These are phyloP conservation scores for Nysson spinosus DNA, from an alignment of 2,888 invertebrate species.

Conservation along the genomic window DNA sequence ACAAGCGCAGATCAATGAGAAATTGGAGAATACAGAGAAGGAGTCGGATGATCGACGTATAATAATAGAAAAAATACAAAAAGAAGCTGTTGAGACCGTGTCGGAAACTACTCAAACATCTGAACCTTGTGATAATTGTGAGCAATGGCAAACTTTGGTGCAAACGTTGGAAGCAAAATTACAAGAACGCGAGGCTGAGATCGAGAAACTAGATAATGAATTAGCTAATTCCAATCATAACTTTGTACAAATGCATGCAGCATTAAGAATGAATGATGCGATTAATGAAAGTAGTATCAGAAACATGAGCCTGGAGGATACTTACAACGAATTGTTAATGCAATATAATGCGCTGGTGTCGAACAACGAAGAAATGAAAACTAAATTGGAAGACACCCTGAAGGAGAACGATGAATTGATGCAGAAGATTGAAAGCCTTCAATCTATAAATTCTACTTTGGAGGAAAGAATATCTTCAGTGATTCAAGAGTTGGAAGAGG, in stretches of 20 bases:
- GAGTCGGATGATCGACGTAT: slow-evolving; percentile 67
- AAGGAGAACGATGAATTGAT: slow-evolving; percentile 79
- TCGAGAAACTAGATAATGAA: slow-evolving; percentile 85
- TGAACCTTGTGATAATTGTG: slow-evolving; percentile 63
- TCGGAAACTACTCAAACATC: slow-evolving; percentile 21
- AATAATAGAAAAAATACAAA: slow-evolving; percentile 61
- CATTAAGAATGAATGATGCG: slow-evolving; percentile 81
- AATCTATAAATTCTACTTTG: slow-evolving; percentile 77
- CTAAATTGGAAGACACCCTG: slow-evolving; percentile 80
- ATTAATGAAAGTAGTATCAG: slow-evolving; percentile 76
- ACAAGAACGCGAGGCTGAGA: slow-evolving; percentile 86
- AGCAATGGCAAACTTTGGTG: slow-evolving; percentile 66
- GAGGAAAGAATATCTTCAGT: slow-evolving; percentile 73
- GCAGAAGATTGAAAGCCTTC: slow-evolving; percentile 79
- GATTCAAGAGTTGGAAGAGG: slow-evolving; percentile 61
- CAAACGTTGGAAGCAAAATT: slow-evolving; percentile 83
- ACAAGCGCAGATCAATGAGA: slow-evolving; percentile 76
- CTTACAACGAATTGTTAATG: slow-evolving; percentile 81
- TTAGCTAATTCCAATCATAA: slow-evolving; percentile 82
- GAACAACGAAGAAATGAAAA: slow-evolving; percentile 82
- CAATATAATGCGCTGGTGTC: slow-evolving; percentile 82
- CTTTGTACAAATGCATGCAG: slow-evolving; percentile 83
- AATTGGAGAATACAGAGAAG: slow-evolving; percentile 69
- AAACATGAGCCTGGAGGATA: slow-evolving; percentile 79
- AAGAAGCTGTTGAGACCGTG: slow-evolving; percentile 37